Evolutionary conservation across 2,888 invertebrate genomes (phyloP), one percentile per base, ranked within the genome.

Genomic region (Ypsolopha scabrella): DNA sequence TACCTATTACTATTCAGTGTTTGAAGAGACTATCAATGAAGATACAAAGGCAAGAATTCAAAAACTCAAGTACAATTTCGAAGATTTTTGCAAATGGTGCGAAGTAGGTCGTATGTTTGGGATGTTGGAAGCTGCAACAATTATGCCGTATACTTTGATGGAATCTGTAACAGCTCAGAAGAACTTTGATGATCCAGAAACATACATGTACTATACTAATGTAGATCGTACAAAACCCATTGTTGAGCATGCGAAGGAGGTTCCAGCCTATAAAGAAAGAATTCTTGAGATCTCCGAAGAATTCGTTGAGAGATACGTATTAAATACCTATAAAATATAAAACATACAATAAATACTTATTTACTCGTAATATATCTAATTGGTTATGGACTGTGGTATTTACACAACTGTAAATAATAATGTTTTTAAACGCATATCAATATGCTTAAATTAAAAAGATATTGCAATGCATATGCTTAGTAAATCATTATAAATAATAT

Each of bases 241-340:
- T 7, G 8, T 71, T 13, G 62, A 13, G 67, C 54, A 65, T 48
- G 52, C 72, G 0, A 48, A 53, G 2, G 54, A 55, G 7, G 60
- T 64, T 48, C 34, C 46, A 0, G 41, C 36, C 3, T 79, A 71
- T 51, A 62, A 59, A 14, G 53, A 62, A n/a, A 62, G 72, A 38
- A 63, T 65, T 53, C 13, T 79, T 34, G 69, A 74, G 47, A 57
- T 72, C 2, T 60, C 59, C 8, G 75, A 79, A 51, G 78, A 80
- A 57, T 75, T 74, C n/a, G 56, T 75, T 0, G 70, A 75, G 51
- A 62, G 66, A 54, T 79, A 69, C 44, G 52, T 72, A 24, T 4
- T 24, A 24, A 24, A 24, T 4, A 24, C 24, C 24, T 24, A 3
- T 4, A 24, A 24, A 24, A 24, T 24, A 24, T 24, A 4, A 24